Conservation (phyloP, 2,888 invertebrate genomes). For the Nomada ferruginata region DNA sequence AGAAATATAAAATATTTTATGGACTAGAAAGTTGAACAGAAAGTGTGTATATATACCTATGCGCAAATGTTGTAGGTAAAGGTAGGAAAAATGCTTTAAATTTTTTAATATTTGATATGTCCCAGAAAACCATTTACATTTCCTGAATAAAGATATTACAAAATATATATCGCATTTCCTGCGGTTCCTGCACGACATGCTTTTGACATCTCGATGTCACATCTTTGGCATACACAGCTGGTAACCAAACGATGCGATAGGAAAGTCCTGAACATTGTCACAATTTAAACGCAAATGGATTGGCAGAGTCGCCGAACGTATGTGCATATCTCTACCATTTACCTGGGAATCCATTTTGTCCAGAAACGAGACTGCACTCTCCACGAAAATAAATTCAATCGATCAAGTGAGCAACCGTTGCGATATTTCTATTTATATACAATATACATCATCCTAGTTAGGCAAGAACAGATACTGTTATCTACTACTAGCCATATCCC, state of each 20-base stretch:
- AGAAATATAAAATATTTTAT: not conserved
- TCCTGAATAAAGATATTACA: not conserved
- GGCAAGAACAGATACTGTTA: conserved; percentile 16
- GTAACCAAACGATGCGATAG: not conserved
- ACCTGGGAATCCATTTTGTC: conserved; percentile 21
- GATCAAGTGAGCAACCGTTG: conserved; percentile 39
- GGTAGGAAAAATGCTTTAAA: no score
- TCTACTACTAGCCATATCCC: not conserved
- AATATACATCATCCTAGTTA: conserved; percentile 16
- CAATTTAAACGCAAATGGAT: conserved; percentile 5
- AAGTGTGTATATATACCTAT: no score
- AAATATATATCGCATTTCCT: not conserved
- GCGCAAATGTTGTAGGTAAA: no score
- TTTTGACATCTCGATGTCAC: not conserved
- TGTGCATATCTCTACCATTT: not conserved
- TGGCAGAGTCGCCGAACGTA: conserved; percentile 4
- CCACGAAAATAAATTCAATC: conserved; percentile 41
- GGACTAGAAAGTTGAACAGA: not conserved
- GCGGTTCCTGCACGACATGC: not conserved
- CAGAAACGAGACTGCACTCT: conserved; percentile 4
- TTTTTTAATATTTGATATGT: no score
- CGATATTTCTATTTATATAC: conserved; percentile 37
- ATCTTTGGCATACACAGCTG: not conserved
- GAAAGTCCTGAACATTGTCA: not conserved
- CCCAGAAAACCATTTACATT: not conserved